A percentile compares a stretch with the other conserved stretches of the same genome.
Evolutionary conservation across 2,113 vertebrate genomes (phyloP).

Genomic region (Nerophis ophidion): DNA sequence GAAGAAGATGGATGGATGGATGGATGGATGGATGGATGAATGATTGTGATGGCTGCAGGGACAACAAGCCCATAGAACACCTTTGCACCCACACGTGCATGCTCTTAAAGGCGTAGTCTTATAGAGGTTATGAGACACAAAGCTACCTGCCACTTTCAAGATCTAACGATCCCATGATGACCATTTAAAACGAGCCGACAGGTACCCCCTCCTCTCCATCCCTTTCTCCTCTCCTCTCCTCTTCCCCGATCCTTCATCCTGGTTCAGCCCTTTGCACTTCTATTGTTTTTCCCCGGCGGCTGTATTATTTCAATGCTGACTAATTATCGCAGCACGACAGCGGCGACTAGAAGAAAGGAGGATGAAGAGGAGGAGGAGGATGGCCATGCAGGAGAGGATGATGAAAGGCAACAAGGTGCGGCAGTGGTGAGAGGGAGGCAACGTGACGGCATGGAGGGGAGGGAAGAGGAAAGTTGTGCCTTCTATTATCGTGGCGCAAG

Average conservation of each 20-base stretch:
- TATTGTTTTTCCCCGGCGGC: slow-evolving; percentile 58
- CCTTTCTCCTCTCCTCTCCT: neutral
- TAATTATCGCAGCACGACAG: slow-evolving; percentile 65
- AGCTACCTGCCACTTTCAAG: slow-evolving; percentile 47
- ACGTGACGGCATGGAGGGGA: slow-evolving; percentile 6
- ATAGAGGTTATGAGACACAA: slow-evolving; percentile 1
- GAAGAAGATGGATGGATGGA: too few relatives aligned
- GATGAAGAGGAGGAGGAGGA: neutral
- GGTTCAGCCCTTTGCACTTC: slow-evolving; percentile 53
- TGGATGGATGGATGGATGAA: neutral
- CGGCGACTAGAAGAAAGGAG: slow-evolving; percentile 29
- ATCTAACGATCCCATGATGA: slow-evolving; percentile 49
- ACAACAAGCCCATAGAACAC: neutral
- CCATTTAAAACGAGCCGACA: slow-evolving; percentile 53
- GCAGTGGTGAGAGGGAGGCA: slow-evolving; percentile 5
- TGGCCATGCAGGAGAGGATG: slow-evolving; percentile 13
- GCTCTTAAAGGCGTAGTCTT: neutral
- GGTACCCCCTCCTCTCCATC: slow-evolving; percentile 4
- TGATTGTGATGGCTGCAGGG: slow-evolving; percentile 17
- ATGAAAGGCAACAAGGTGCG: slow-evolving; percentile 32
- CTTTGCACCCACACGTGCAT: neutral
- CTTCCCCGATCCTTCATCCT: neutral
- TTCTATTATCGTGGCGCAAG: neutral
- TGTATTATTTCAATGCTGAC: slow-evolving; percentile 62
- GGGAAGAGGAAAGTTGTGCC: slow-evolving; percentile 13